Percentiles rank a stretch among this genome's conserved stretches.
Evolutionary conservation across 2,888 invertebrate species (phyloP).

Genomic region (Anarsia innoxiella): DNA sequence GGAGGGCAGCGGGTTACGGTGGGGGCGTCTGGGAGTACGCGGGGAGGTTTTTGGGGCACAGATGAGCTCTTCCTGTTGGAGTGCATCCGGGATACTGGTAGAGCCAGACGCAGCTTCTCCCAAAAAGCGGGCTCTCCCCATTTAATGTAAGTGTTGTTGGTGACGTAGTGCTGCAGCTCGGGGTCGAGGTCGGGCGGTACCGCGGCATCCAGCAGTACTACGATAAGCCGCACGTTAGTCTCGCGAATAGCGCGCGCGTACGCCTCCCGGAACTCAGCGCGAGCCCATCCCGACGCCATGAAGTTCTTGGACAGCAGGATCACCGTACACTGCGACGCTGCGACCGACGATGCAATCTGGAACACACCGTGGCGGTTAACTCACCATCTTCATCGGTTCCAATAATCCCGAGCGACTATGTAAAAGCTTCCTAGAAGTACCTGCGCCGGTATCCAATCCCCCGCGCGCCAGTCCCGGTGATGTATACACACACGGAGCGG

Average conservation of each 20-base stretch:
- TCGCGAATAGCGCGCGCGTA: constrained; percentile 41
- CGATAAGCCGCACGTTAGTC: constrained; percentile 80
- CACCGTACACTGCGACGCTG: constrained; percentile 67
- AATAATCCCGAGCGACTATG: too few relatives aligned
- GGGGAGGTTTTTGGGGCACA: not conserved
- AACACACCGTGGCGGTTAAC: constrained; percentile 39
- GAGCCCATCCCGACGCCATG: constrained; percentile 72
- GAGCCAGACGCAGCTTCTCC: constrained; percentile 82
- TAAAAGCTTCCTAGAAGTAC: too few relatives aligned
- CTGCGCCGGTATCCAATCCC: constrained; percentile 81
- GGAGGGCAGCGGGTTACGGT: constrained; percentile 1
- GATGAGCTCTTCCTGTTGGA: too few relatives aligned
- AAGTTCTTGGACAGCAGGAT: constrained; percentile 29
- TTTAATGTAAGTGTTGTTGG: constrained; percentile 85
- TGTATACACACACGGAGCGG: constrained; percentile 79
- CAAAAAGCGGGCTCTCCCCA: constrained; percentile 89
- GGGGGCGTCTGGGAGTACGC: not conserved
- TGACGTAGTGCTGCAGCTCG: constrained; percentile 78
- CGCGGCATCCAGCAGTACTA: constrained; percentile 79
- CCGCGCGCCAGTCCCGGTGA: constrained; percentile 83
- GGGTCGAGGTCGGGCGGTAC: constrained; percentile 50
- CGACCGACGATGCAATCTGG: constrained; percentile 79
- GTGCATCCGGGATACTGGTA: too few relatives aligned
- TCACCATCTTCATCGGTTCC: too few relatives aligned
- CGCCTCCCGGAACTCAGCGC: constrained; percentile 78